These are phyloP conservation scores for Clarias platycephalus DNA, from an alignment of 2,797 vertebrate genomes.

Conservation along the genomic window DNA sequence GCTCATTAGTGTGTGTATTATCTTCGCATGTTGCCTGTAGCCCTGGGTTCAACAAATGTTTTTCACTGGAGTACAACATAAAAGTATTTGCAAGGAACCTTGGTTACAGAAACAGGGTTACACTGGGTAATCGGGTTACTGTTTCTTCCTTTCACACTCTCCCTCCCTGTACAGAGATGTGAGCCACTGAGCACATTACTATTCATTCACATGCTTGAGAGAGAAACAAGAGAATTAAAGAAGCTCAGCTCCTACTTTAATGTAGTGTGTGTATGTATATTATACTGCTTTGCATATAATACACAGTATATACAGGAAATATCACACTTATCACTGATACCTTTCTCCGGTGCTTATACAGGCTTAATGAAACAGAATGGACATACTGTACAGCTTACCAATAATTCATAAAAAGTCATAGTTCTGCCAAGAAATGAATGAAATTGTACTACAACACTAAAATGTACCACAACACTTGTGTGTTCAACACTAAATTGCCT, in stretches of 20 bases:
- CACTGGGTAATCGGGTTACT: constrained; percentile 14
- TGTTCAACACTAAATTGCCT: too few species aligned
- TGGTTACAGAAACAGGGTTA: constrained; percentile 16
- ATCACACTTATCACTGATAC: neutral
- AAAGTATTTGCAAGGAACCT: neutral
- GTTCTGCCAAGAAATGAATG: too few species aligned
- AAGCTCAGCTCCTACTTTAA: neutral
- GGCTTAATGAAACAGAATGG: too few species aligned
- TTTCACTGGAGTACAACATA: neutral
- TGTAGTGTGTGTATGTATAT: too few species aligned
- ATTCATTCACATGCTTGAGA: neutral
- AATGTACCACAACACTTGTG: too few species aligned
- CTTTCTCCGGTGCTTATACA: too few species aligned
- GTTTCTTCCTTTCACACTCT: neutral
- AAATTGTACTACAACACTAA: too few species aligned
- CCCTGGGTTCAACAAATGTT: neutral
- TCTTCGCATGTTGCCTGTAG: neutral
- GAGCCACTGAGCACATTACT: constrained; percentile 1
- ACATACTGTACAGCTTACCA: too few species aligned
- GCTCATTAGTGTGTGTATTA: neutral
- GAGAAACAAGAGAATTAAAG: neutral
- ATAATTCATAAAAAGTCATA: too few species aligned
- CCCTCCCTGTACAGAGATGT: neutral
- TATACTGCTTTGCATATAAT: neutral
- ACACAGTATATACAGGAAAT: neutral